Conservation (phyloP, 1,140 invertebrate species). For the Macrosteles quadrilineatus region DNA sequence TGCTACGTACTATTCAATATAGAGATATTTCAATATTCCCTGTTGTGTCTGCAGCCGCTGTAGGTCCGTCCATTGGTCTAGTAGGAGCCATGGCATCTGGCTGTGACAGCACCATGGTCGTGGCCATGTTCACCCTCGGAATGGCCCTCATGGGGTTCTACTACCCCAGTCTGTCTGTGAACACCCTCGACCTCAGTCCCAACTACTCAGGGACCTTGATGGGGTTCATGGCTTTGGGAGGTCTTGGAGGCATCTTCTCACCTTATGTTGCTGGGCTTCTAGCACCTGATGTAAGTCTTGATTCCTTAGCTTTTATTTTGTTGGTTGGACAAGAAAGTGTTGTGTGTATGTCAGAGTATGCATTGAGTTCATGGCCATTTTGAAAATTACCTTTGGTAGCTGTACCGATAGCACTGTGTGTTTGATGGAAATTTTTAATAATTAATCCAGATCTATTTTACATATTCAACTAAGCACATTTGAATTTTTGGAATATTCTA, state of each 20-base stretch:
- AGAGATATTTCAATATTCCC: too few species aligned
- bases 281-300: conserved; percentile 68
- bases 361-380: too few species aligned
- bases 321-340: too few species aligned
- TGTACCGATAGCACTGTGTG: too few species aligned
- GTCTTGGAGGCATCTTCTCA: conserved; percentile 73
- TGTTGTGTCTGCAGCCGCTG: conserved; percentile 60
- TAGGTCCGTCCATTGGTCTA: conserved; percentile 72
- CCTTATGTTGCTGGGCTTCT: conserved; percentile 74
- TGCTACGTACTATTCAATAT: too few species aligned
- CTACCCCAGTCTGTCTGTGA: conserved; percentile 74
- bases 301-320: too few species aligned
- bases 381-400: too few species aligned
- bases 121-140: conserved; percentile 64
- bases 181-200: conserved; percentile 78
- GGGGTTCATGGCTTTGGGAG: conserved; percentile 77
- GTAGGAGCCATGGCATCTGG: conserved; percentile 78
- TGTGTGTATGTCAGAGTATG: too few species aligned
- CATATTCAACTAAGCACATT: too few species aligned
- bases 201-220: conserved; percentile 79
- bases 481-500: too few species aligned
- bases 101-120: conserved; percentile 62
- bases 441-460: too few species aligned
- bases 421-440: too few species aligned
- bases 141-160: conserved; percentile 73